Evolutionary conservation across 2,888 invertebrate species (phyloP), one percentile per base, ranked within the genome.

Genomic region (Horisme vitalbata): DNA sequence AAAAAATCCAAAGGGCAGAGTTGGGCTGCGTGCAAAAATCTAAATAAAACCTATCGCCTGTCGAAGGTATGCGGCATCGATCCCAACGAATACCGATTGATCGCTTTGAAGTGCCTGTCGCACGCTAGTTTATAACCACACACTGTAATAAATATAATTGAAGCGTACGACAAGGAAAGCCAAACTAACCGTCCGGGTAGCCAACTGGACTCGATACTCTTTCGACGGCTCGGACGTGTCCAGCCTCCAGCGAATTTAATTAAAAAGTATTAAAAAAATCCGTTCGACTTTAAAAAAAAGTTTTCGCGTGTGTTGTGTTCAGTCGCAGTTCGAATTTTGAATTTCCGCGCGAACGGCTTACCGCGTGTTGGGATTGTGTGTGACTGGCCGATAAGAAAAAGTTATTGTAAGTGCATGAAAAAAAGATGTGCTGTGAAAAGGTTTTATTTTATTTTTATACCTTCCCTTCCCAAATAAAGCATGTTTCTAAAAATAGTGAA

Each of bases 81-180:
- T 37, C 46, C 24, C 41, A 71, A 75, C 79, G 75, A 75, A 78
- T 74, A 77, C 71, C 76, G 69, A 84, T 88, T 75, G 85, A 86
- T 82, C 77, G 74, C 88, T 88, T 89, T 89, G 88, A 89, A 78
- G 87, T 86, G 61, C 56, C 72, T 75, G 77, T 82, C 80, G 73
- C 59, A 61, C 60, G 74, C 71, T 76, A 82, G 84, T 82, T 87
- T 85, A 84, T 79, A 84, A 82, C 77, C 71, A 69, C 75, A 72
- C 75, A 76, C 76, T 81, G 84, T 81, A 87, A 85, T 87, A 88
- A 86, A 89, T 88, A 88, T 85, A 88, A 85, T 87, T 81, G 79
- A 84, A 83, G 78, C 83, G 70, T 77, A 75, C 79, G 81, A 81
- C 82, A 81, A 71, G 74, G 70, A 74, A 73, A 75, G 72, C 72